These are phyloP conservation scores for Semotilus atromaculatus DNA, from an alignment of 2,797 vertebrate species.

Conservation along the genomic window DNA sequence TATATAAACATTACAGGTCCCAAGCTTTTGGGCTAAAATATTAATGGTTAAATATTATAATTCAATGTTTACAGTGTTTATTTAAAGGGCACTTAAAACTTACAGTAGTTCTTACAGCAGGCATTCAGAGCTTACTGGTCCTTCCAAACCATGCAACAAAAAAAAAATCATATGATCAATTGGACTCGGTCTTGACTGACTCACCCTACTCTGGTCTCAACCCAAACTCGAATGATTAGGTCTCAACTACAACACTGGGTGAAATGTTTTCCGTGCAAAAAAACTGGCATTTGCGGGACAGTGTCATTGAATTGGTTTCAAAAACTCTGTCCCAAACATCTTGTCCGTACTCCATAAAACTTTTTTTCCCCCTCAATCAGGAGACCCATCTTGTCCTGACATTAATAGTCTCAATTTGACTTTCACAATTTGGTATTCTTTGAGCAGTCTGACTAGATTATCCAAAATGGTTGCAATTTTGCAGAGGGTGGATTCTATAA, in stretches of 20 bases:
- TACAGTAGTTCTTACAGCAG: too few species aligned
- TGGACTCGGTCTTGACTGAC: too few species aligned
- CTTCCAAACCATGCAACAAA: too few species aligned
- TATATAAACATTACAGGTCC: neutral
- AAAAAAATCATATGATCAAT: too few species aligned
- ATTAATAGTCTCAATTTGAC: conserved; percentile 31
- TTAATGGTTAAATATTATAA: neutral
- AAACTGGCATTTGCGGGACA: neutral
- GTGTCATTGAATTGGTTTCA: neutral
- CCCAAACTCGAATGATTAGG: neutral
- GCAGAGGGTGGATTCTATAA: conserved; percentile 20
- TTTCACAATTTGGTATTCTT: conserved; percentile 15
- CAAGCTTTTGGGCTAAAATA: neutral
- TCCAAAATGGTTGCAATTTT: conserved; percentile 25
- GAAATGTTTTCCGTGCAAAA: neutral
- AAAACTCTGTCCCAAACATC: neutral
- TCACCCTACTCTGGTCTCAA: neutral
- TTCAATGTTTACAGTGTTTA: neutral
- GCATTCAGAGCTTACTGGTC: too few species aligned
- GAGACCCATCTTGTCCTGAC: neutral
- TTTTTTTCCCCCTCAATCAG: neutral
- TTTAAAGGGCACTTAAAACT: neutral
- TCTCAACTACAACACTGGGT: neutral
- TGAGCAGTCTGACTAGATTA: conserved; percentile 18
- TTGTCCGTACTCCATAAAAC: neutral